Evolutionary conservation across 2,113 vertebrate genomes (phyloP).

Genomic region (Cyprinus carpio): DNA sequence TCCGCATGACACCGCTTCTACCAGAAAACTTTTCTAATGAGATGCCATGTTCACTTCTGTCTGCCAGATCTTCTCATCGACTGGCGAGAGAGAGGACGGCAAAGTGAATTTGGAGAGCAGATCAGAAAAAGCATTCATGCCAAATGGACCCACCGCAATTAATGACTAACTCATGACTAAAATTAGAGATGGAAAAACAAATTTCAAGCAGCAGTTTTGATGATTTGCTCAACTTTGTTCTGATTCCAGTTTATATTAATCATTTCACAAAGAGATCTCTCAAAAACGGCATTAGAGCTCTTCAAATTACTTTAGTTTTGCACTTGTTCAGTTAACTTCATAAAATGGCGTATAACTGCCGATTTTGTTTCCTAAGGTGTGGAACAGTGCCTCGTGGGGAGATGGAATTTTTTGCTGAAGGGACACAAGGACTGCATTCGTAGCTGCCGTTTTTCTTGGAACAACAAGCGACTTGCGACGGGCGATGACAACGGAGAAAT

Average conservation of each 20-base stretch:
- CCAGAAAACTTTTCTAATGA: constrained; percentile 34
- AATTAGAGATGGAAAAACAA: background rate
- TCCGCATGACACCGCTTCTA: background rate
- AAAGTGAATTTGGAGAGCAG: constrained; percentile 6
- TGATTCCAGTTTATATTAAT: background rate
- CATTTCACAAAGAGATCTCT: background rate
- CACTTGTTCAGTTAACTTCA: background rate
- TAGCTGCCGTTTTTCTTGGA: constrained; percentile 87
- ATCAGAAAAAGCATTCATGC: background rate
- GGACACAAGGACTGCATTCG: constrained; percentile 89
- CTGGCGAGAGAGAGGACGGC: background rate
- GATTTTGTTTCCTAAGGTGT: constrained; percentile 76
- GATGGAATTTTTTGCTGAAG: constrained; percentile 73
- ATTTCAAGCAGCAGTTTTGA: background rate
- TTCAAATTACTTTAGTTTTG: too few relatives aligned
- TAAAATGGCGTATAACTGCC: background rate
- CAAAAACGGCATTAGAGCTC: background rate
- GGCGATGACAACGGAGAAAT: constrained; percentile 96
- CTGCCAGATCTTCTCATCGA: background rate
- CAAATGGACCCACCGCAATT: background rate
- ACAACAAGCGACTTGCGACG: constrained; percentile 81
- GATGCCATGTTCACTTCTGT: background rate
- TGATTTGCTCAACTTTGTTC: background rate
- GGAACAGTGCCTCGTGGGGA: constrained; percentile 80
- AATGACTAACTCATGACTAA: background rate